Percentiles rank a stretch among this genome's conserved stretches.
Evolutionary conservation across 2,888 invertebrate species (phyloP).

Genomic region (Pyrrhosoma nymphula): DNA sequence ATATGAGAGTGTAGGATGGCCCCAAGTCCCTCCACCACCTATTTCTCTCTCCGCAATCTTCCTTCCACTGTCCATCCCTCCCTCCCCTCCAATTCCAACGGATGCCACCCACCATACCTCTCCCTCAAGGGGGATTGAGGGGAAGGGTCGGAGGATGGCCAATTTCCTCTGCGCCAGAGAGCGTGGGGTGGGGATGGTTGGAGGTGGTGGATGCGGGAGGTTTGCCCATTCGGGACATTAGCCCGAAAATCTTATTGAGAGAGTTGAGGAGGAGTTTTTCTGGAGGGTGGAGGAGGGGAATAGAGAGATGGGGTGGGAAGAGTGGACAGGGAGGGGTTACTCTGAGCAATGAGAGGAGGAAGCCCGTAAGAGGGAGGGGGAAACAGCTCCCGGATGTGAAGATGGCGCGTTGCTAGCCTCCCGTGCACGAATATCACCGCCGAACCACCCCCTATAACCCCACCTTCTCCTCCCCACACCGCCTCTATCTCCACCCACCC

Average conservation of each 20-base stretch:
- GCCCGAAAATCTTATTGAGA: slow-evolving; percentile 19
- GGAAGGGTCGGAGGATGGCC: not conserved
- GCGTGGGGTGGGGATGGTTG: not conserved
- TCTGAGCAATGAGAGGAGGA: too few species aligned
- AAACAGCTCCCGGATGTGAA: slow-evolving; percentile 15
- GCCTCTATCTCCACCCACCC: not conserved
- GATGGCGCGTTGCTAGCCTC: not conserved
- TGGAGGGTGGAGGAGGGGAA: not conserved
- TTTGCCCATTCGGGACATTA: not conserved
- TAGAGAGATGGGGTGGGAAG: not conserved
- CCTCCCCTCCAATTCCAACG: not conserved
- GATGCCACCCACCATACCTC: not conserved
- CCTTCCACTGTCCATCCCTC: too few species aligned
- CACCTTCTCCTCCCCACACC: not conserved
- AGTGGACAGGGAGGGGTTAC: not conserved
- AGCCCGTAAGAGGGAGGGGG: not conserved
- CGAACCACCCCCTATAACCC: too few species aligned
- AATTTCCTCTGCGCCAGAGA: not conserved
- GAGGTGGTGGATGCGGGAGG: not conserved
- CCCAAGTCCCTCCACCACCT: too few species aligned
- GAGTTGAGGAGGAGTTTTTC: not conserved
- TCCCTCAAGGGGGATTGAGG: not conserved
- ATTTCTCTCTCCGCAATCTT: not conserved
- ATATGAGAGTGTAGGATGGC: too few species aligned
- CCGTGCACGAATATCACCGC: not conserved